These are phyloP conservation scores for Sciurus vulgaris DNA, from an alignment of 2,797 vertebrate genomes.

Conservation along the genomic window DNA sequence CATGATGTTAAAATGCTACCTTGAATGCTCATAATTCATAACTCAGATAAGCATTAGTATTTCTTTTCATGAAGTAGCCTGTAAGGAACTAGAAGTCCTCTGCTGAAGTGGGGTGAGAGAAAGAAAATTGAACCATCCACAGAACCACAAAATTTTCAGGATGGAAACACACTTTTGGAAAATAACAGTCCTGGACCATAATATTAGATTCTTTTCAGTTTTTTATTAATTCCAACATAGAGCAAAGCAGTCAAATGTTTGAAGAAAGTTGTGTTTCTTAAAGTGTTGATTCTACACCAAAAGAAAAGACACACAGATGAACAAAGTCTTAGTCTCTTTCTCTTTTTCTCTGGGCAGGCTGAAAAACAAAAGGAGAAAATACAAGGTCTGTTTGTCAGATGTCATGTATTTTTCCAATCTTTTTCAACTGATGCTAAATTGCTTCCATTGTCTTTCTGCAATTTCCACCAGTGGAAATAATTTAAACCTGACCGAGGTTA, in stretches of 20 bases:
- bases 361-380: slow-evolving; percentile 60
- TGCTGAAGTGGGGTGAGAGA: neutral
- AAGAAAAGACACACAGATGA: slow-evolving; percentile 61
- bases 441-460: neutral
- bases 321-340: neutral
- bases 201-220: slow-evolving; percentile 45
- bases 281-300: slow-evolving; percentile 63
- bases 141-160: neutral
- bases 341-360: slow-evolving; percentile 60
- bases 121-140: neutral
- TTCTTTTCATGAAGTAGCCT: neutral
- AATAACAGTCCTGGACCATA: slow-evolving; percentile 22
- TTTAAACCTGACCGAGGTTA: neutral
- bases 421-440: neutral
- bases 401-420: neutral
- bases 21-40: neutral
- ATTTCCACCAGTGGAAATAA: neutral
- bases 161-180: neutral
- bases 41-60: neutral
- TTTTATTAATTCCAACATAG: slow-evolving; percentile 77
- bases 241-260: slow-evolving; percentile 66
- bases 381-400: neutral
- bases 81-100: neutral
- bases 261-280: slow-evolving; percentile 61
- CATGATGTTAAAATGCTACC: slow-evolving; percentile 24